Base-by-base conservation (phyloP, 2,888 invertebrate species). In the Microplitis deprimator region DNA sequence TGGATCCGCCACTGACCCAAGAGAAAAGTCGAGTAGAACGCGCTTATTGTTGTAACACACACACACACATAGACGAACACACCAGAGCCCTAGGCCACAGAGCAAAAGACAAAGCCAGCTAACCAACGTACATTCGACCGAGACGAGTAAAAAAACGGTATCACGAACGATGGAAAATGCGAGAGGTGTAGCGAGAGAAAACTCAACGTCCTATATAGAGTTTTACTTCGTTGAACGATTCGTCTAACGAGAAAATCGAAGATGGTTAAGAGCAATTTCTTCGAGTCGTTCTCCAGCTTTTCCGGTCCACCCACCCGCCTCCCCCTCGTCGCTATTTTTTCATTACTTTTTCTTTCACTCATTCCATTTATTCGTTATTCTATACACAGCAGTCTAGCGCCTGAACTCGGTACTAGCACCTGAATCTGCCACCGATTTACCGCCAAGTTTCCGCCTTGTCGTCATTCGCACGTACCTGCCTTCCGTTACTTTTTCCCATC, bases 221-320 rank as follows among this genome's bases (percentile, higher is more conserved):
- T 13, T 62, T 20, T 62, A 17, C 62, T 17, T 50, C 50, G 50
- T 5, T 50, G 83, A 85, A 85, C 84, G 84, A 85, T 84, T 85
- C 78, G 81, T 73, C 84, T 86, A 87, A 87, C 85, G 85, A 86
- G 85, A 84, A 87, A 86, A 87, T 87, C 86, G 86, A 86, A 84
- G 84, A 83, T 86, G 85, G 84, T 87, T 87, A 87, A 82, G 84
- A 83, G 86, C 83, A 85, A 86, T 87, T 86, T 84, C 84, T 85
- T 79, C 82, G 81, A 82, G 82, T 83, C 83, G 83, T 80, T 83
- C 82, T 77, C 62, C 79, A 77, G 78, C 81, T 80, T 77, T 81
- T 77, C 77, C 80, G 78, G 73, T 81, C 80, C 78, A 29, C 29
- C 29, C 29, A 29, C 41, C 41, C 0, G 1, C 6, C 8, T 50